Evolutionary conservation across 2,797 vertebrate genomes (phyloP).

Genomic region (Taeniopygia guttata): DNA sequence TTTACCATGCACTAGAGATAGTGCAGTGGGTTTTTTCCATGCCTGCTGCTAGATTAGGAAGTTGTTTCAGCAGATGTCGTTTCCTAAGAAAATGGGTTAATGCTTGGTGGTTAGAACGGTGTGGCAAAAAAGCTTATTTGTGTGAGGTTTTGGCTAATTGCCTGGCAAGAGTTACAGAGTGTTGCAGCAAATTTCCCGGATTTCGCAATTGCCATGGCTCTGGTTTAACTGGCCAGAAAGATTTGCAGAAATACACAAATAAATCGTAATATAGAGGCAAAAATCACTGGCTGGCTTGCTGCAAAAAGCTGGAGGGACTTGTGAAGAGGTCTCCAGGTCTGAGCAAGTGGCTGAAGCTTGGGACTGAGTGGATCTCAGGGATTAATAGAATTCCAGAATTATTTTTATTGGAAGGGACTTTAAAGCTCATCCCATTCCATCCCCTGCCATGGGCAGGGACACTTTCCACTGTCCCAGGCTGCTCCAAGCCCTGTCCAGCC

Average conservation of each 20-base stretch:
- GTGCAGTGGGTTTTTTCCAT: neutral
- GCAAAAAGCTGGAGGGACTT: neutral
- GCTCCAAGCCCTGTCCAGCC: accelerated
- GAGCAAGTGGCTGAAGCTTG: neutral
- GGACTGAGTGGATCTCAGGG: neutral
- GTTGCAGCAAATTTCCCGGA: slow-evolving; percentile 60
- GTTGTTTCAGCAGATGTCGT: slow-evolving; percentile 45
- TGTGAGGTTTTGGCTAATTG: slow-evolving; percentile 48
- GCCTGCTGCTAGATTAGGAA: slow-evolving; percentile 33
- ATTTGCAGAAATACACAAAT: neutral
- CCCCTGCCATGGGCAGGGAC: neutral
- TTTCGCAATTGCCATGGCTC: slow-evolving; percentile 49
- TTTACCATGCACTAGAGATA: accelerated
- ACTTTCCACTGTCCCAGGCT: neutral
- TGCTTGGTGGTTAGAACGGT: slow-evolving; percentile 37
- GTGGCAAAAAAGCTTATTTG: slow-evolving; percentile 46
- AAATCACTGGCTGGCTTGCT: neutral
- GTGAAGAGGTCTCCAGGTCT: neutral
- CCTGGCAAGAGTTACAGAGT: slow-evolving; percentile 32
- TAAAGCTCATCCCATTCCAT: neutral
- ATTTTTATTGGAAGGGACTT: neutral
- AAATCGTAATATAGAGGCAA: neutral
- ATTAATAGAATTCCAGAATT: neutral
- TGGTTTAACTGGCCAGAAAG: slow-evolving; percentile 51
- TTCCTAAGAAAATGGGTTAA: slow-evolving; percentile 56